Evolutionary conservation across 2,797 vertebrate genomes (phyloP).

Genomic region (Morelia viridis): DNA sequence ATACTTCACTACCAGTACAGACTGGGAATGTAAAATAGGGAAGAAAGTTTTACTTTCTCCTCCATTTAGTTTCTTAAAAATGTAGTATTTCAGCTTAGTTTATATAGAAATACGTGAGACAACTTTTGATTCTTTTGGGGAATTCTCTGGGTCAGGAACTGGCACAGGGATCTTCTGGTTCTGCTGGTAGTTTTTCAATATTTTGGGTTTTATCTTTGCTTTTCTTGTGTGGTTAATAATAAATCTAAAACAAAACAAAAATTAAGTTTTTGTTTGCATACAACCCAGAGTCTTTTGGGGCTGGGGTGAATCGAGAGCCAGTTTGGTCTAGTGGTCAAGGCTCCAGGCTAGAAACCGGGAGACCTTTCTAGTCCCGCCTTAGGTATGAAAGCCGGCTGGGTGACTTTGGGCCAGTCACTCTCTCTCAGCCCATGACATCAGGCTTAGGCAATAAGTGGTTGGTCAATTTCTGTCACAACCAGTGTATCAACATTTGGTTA

Average conservation of each 20-base stretch:
- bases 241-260: too few species aligned
- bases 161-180: background rate
- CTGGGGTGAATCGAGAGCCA: background rate
- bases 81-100: background rate
- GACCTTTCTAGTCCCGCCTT: too few species aligned
- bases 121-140: background rate
- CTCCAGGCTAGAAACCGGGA: too few species aligned
- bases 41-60: background rate
- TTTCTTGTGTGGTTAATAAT: background rate
- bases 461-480: too few species aligned
- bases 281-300: background rate
- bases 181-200: background rate
- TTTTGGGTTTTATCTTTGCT: background rate
- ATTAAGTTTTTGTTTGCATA: background rate
- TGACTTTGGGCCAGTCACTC: too few species aligned
- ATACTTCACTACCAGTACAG: background rate
- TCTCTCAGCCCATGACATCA: too few species aligned
- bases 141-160: background rate
- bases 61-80: background rate
- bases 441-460: too few species aligned
- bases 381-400: too few species aligned
- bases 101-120: background rate
- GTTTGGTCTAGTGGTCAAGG: too few species aligned
- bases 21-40: background rate
- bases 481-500: too few species aligned